Base-by-base conservation (phyloP, 2,888 invertebrate genomes). In the Drosophila paracracens region DNA sequence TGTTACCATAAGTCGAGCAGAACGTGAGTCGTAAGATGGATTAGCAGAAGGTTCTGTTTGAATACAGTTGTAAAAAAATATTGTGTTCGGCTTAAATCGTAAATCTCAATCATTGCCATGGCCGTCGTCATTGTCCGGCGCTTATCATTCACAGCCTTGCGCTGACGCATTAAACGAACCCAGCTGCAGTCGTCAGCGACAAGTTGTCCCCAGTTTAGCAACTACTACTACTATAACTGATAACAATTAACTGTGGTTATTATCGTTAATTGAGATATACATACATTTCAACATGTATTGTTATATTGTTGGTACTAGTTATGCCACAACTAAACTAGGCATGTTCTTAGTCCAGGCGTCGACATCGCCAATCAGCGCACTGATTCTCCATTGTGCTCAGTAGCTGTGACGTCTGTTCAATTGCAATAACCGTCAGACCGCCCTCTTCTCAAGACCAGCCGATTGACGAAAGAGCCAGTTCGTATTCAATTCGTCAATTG, bases 221-320 rank as follows among this genome's bases (percentile, higher is more conserved):
- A 57, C 60, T 27, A 48, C 21, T 48, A 40, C 57, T 29, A 21
- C 40, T 40, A 31, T 16, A 31, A 43, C 68, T 79, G 79, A 89
- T 88, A 89, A 82, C 76, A 81, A 74, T 90, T 76, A 82, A 76
- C 76, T 58, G 68, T 60, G 69, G 88, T 85, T 88, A 82, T 82
- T 85, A 82, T 80, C 88, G 78, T 74, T 85, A 85, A 90, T 86
- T 89, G 85, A 76, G 76, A 59, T 70, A 58, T 69, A 79, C 74
- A 62, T 18, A 59, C 50, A 77, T 70, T 61, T 63, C 74, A 70
- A 63, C 18, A 59, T 46, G 59, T 52, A 11, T 48, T 25, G 78
- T 69, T 61, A 70, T 62, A 51, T 57, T 50, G 67, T 33, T 54
- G 29, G 70, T 66, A 79, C 63, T 67, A 71, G 61, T 74, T 69